Evolutionary conservation across 2,888 invertebrate species (phyloP), one percentile per base, ranked within the genome.

Genomic region (Sialis fuliginosa): DNA sequence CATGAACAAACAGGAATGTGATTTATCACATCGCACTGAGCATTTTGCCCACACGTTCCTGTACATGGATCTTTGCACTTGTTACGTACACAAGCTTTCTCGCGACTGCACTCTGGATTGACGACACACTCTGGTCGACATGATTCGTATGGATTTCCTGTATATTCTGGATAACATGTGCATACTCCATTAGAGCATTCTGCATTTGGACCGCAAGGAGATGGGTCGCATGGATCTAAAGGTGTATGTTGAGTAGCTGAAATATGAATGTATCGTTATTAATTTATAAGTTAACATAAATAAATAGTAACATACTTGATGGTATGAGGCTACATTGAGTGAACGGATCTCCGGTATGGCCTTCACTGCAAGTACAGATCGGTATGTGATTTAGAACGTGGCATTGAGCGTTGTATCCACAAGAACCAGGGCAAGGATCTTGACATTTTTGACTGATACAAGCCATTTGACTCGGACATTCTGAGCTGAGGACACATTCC

Each of bases 341-440:
- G 57, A 87, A 85, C 34, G 88, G 83, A 74, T 88, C 83, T n/a
- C 86, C 86, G 1, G 79, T 80, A 56, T 74, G 80, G 33, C 80
- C 80, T 51, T 77, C 77, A 52, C 78, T 74, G 57, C 86, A 86
- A 1, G 79, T 78, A 60, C 86, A 86, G 39, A 83, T 77, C n/a
- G 87, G 85, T 35, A 83, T 74, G 60, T 88, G 87, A 60, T 84
- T 85, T 31, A 81, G 62, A 6, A 87, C 81, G 52, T 80, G 79
- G 54, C 88, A 88, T 54, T 77, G 75, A 5, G 85, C 83, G 58
- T 84, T 81, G 10, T 81, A 70, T 10, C 87, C 87, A 56, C 88
- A 88, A 0, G 86, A 85, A 7, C 86, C 85, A 9, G 80, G 77
- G 53, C 88, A 89, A 31, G 88, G 88, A 65, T 88, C 83, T 59